Conservation (phyloP, 2,797 vertebrate genomes). For the Balearica regulorum region DNA sequence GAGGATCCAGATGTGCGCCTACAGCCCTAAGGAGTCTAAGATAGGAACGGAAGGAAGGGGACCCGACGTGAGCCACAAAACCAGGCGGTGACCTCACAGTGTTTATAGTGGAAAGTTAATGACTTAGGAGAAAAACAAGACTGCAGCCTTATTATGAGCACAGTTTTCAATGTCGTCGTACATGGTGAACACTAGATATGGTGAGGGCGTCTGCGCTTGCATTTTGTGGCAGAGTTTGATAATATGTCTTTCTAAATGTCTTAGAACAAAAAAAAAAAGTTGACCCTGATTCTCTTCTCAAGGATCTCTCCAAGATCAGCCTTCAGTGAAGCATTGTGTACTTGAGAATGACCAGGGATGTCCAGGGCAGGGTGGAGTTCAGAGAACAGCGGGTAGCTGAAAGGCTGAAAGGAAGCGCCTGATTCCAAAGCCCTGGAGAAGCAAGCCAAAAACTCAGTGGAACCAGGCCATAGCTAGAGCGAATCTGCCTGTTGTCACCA, state of each 20-base stretch:
- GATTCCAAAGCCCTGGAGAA: neutral
- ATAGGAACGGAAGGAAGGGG: constrained; percentile 18
- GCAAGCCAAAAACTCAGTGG: neutral
- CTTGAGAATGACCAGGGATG: neutral
- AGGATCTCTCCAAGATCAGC: neutral
- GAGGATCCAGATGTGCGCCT: neutral
- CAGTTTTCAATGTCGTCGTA: neutral
- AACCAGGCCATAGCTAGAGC: neutral
- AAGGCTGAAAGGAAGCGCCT: neutral
- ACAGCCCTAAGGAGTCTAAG: neutral
- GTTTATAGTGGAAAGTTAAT: neutral
- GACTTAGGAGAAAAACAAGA: neutral
- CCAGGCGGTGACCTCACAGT: neutral
- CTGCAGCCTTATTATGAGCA: neutral
- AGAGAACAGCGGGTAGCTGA: neutral
- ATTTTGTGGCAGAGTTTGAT: neutral
- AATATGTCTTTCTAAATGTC: neutral
- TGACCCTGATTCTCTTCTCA: neutral
- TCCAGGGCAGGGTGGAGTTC: neutral
- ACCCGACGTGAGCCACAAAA: neutral
- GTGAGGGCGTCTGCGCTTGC: neutral
- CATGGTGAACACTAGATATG: neutral
- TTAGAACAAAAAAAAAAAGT: neutral
- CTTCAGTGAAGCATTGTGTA: neutral
- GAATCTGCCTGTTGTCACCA: neutral